A percentile compares a stretch with the other conserved stretches of the same genome.
Evolutionary conservation across 2,797 vertebrate genomes (phyloP).

Genomic region (Furcifer pardalis): DNA sequence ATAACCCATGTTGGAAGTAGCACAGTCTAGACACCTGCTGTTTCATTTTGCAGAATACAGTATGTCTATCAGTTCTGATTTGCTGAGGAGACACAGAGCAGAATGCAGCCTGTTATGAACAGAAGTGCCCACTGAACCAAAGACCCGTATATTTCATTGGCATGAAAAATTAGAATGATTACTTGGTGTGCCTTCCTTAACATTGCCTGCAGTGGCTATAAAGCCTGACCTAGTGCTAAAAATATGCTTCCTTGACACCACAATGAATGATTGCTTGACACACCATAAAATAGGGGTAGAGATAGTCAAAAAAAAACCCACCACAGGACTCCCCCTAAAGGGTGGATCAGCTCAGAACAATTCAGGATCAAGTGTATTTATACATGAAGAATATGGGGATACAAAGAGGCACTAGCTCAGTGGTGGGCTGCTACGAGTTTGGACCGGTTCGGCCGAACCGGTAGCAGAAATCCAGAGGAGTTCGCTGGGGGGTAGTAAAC

Average conservation of each 20-base stretch:
- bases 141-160: rapidly evolving
- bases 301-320: too few species aligned
- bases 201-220: conserved; percentile 23
- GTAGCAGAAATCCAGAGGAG: too few species aligned
- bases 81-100: background rate
- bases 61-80: background rate
- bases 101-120: background rate
- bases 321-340: too few species aligned
- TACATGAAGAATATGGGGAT: too few species aligned
- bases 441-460: too few species aligned
- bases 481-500: too few species aligned
- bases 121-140: background rate
- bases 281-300: background rate
- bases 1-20: background rate
- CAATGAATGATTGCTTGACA: conserved; percentile 31
- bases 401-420: too few species aligned
- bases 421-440: too few species aligned
- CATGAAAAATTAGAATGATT: conserved; percentile 13
- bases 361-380: too few species aligned
- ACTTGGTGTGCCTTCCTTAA: background rate
- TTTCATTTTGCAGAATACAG: background rate
- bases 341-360: too few species aligned
- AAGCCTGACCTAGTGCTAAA: conserved; percentile 33
- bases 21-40: background rate
- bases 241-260: conserved; percentile 12